Conservation (phyloP, 2,797 vertebrate species). For the Pseudomugil tenellus region DNA sequence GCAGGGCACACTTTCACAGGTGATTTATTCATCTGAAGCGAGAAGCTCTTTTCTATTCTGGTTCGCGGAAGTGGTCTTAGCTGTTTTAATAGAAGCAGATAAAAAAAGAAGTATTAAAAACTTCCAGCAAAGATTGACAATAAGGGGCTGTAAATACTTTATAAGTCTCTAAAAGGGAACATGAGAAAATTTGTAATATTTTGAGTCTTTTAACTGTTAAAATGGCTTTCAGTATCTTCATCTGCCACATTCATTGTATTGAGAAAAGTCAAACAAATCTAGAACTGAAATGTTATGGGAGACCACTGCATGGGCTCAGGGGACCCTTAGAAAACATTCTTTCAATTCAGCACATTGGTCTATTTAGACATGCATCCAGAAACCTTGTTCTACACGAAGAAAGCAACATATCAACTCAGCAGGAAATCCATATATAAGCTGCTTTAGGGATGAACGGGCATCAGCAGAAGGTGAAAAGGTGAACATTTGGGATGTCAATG, state of each 20-base stretch:
- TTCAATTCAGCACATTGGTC: background rate
- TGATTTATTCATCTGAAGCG: conserved; percentile 15
- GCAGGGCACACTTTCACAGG: conserved; percentile 19
- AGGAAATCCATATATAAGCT: background rate
- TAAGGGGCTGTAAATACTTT: background rate
- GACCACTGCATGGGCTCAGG: background rate
- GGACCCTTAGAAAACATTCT: background rate
- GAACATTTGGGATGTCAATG: background rate
- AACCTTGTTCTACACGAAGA: no score
- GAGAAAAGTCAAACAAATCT: background rate
- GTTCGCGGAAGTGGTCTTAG: conserved; percentile 14
- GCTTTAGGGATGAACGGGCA: no score
- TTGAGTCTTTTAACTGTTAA: background rate
- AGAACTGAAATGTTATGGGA: background rate
- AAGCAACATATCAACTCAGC: no score
- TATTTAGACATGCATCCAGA: no score
- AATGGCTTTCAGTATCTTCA: background rate
- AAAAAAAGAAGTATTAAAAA: conserved; percentile 9
- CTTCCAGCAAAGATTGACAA: background rate
- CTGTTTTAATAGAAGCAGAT: conserved; percentile 17
- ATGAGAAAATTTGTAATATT: background rate
- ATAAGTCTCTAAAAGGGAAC: background rate
- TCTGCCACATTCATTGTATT: background rate
- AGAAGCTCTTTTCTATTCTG: conserved; percentile 21
- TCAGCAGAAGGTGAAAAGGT: background rate